Percentiles rank a stretch among this genome's conserved stretches.
These are phyloP conservation scores for Agrotis segetum DNA, from an alignment of 2,888 invertebrate species.

Conservation along the genomic window DNA sequence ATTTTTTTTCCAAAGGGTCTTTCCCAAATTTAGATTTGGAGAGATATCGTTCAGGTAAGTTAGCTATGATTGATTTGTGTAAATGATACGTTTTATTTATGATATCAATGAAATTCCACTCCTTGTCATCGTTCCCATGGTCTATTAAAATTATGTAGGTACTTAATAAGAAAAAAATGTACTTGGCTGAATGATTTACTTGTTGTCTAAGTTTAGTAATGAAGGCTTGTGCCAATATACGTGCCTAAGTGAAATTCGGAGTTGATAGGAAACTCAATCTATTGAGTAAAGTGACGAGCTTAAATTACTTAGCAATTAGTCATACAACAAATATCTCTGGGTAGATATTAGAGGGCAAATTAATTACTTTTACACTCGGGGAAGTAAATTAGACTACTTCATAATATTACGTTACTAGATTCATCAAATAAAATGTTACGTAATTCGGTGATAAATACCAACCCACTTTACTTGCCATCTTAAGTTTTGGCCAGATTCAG, in stretches of 20 bases:
- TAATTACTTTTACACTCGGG: background rate
- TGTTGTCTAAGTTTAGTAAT: no score
- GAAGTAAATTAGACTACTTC: background rate
- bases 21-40: slow-evolving; percentile 74
- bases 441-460: slow-evolving; percentile 1
- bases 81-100: slow-evolving; percentile 49
- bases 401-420: slow-evolving; percentile 19
- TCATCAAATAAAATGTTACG: slow-evolving; percentile 18
- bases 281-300: background rate
- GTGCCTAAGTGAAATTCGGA: background rate
- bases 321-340: background rate
- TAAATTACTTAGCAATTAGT: slow-evolving; percentile 1
- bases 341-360: slow-evolving; percentile 5
- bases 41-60: slow-evolving; percentile 64
- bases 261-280: background rate
- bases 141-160: background rate
- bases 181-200: background rate
- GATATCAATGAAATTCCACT: slow-evolving; percentile 40
- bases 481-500: slow-evolving; percentile 11
- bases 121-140: slow-evolving; percentile 15
- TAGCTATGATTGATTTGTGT: slow-evolving; percentile 63
- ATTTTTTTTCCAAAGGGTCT: slow-evolving; percentile 78
- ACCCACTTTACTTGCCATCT: background rate
- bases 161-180: no score
- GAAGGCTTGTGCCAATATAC: background rate